Conservation (phyloP, 2,113 vertebrate species). For the Rhegmatorhina hoffmannsi region DNA sequence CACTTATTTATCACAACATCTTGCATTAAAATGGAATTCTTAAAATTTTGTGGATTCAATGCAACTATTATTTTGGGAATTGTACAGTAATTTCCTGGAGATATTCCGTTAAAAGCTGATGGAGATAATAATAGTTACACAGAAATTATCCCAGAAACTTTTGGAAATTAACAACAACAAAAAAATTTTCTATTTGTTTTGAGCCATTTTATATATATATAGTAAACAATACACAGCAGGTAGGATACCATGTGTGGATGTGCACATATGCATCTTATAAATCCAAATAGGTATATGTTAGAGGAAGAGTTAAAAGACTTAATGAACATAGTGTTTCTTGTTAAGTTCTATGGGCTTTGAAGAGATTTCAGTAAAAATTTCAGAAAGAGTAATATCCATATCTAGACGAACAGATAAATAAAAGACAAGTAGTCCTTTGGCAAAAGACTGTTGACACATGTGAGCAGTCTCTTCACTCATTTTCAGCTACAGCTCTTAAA, state of each 20-base stretch:
- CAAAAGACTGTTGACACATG: background rate
- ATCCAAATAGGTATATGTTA: background rate
- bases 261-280: background rate
- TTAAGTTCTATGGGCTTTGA: background rate
- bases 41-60: background rate
- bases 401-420: background rate
- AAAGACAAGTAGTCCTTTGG: background rate
- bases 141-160: background rate
- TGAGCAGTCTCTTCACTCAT: background rate
- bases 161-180: background rate
- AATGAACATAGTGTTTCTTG: background rate
- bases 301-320: background rate
- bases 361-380: background rate
- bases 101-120: background rate
- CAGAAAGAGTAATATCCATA: background rate
- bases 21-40: background rate
- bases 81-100: background rate
- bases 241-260: rapidly evolving
- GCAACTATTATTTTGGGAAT: background rate
- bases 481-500: background rate
- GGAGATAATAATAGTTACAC: background rate
- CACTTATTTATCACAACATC: background rate
- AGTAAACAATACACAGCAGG: background rate
- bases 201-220: background rate
- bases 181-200: background rate